phyloP scores from a whole-genome alignment of 1,140 invertebrate species.

The Neocloeon triangulifer region DNA sequence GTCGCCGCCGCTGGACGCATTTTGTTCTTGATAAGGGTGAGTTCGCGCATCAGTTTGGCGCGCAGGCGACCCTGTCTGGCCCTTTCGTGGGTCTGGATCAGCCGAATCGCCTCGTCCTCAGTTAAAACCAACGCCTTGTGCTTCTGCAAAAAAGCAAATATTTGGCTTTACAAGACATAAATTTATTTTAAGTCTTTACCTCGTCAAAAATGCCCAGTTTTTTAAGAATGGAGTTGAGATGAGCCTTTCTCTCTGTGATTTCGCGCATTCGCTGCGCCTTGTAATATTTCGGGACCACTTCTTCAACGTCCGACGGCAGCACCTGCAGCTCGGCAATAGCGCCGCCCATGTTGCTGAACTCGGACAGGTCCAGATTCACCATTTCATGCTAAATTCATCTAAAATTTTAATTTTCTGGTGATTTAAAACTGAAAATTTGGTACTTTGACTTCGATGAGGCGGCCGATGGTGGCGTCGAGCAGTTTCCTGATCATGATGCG shows the following conservation, averaged over 20 bases:
- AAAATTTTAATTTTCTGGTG: neutral
- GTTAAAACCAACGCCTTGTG: conserved; percentile 24
- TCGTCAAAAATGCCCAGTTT: conserved; percentile 43
- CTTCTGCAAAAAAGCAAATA: neutral
- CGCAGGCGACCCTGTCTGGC: conserved; percentile 59
- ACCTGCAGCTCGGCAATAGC: conserved; percentile 32
- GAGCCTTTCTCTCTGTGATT: conserved; percentile 28
- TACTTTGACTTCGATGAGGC: conserved; percentile 28
- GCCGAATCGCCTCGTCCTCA: conserved; percentile 57
- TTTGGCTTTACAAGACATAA: conserved; percentile 1
- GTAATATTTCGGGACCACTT: conserved; percentile 43
- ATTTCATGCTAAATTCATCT: conserved; percentile 44
- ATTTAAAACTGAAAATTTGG: neutral
- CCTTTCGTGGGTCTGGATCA: conserved; percentile 76
- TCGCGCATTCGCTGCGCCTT: conserved; percentile 35
- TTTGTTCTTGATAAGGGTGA: conserved; percentile 49
- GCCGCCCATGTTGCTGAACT: conserved; percentile 70
- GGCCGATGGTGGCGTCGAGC: conserved; percentile 55
- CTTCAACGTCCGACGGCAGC: conserved; percentile 34
- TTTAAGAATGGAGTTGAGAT: conserved; percentile 36
- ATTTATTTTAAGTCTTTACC: neutral
- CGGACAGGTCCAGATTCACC: conserved; percentile 62
- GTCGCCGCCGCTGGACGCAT: conserved; percentile 10
- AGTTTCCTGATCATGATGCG: conserved; percentile 50
- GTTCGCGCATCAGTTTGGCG: conserved; percentile 79